Evolutionary conservation across 2,888 invertebrate species (phyloP).

Genomic region (Orchesella flavescens): DNA sequence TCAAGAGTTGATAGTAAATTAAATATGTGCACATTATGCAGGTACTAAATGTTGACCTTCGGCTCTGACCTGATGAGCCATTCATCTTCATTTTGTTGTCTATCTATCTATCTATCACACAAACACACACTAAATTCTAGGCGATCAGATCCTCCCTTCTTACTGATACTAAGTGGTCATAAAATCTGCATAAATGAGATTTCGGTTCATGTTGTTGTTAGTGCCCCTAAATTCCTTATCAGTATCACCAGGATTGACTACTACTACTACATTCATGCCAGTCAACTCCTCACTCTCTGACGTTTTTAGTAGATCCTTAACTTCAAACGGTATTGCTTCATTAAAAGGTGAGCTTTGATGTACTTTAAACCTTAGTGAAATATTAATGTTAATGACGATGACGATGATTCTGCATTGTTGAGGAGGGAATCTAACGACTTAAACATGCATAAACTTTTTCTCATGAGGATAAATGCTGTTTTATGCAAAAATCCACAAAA

Average conservation of each 20-base stretch:
- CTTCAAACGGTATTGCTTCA: constrained; percentile 45
- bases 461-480: constrained; percentile 12
- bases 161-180: not conserved
- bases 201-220: not conserved
- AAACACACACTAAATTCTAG: not conserved
- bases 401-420: no score
- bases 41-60: constrained; percentile 36
- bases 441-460: not conserved
- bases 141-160: not conserved
- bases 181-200: not conserved
- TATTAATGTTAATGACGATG: not conserved
- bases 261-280: not conserved
- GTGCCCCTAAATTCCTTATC: constrained; percentile 16
- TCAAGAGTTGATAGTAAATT: no score
- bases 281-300: constrained; percentile 25
- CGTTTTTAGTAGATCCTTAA: constrained; percentile 32
- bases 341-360: constrained; percentile 30
- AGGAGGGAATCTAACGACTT: no score
- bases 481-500: constrained; percentile 39
- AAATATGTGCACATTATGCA: no score
- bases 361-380: not conserved
- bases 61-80: constrained; percentile 48
- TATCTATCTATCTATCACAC: constrained; percentile 7
- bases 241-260: not conserved
- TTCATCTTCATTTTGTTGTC: constrained; percentile 27